These are phyloP conservation scores for Falco punctatus DNA, from an alignment of 2,113 vertebrate species.

Conservation along the genomic window DNA sequence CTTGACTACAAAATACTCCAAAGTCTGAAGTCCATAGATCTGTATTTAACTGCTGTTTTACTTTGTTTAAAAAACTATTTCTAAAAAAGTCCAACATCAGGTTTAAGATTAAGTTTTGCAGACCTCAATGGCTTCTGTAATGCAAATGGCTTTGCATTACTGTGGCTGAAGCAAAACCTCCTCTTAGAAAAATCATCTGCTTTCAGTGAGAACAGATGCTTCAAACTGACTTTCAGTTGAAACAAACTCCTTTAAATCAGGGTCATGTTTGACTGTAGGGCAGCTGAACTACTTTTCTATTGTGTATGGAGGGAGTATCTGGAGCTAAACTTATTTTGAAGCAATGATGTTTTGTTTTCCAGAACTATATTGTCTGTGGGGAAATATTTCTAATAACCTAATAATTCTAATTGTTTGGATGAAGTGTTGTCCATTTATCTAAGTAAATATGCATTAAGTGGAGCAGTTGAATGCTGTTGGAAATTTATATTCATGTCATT, in stretches of 20 bases:
- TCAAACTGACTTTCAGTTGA: background rate
- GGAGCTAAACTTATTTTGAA: background rate
- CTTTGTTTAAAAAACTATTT: background rate
- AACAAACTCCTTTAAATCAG: background rate
- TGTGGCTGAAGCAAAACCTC: background rate
- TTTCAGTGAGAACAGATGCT: background rate
- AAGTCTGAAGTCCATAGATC: background rate
- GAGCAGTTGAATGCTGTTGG: background rate
- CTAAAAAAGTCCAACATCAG: background rate
- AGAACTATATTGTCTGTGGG: background rate
- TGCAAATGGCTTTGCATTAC: background rate
- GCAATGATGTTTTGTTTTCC: background rate
- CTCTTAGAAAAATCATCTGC: background rate
- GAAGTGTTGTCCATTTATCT: background rate
- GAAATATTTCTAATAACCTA: background rate
- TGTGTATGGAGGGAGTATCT: background rate
- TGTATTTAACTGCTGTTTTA: background rate
- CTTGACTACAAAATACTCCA: background rate
- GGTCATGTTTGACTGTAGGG: background rate
- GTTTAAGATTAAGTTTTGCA: background rate
- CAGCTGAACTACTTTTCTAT: background rate
- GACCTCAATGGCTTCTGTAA: background rate
- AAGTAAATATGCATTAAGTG: background rate
- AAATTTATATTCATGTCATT: background rate
- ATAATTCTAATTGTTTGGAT: background rate